A percentile compares a stretch with the other conserved stretches of the same genome.
Conservation (phyloP, 2,113 vertebrate species). For the Nibea coibor region DNA sequence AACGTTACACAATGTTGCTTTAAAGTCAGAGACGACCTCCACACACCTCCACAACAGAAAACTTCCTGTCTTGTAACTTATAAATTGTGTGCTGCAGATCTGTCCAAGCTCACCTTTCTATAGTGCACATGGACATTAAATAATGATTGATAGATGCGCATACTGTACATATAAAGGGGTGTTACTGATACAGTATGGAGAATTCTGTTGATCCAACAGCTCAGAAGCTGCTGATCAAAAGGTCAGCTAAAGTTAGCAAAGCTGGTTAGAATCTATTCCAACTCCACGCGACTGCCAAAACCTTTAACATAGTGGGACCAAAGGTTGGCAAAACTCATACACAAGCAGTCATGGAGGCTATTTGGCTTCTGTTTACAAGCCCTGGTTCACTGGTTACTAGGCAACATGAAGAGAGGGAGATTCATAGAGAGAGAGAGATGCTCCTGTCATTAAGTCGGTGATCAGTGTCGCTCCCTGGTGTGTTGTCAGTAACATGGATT, state of each 20-base stretch:
- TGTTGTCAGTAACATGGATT: slow-evolving; percentile 27
- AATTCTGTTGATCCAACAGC: background rate
- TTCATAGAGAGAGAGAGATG: background rate
- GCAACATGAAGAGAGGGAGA: background rate
- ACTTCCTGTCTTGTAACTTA: too few relatives aligned
- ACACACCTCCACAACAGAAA: too few relatives aligned
- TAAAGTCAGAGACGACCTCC: too few relatives aligned
- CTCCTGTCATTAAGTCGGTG: slow-evolving; percentile 26
- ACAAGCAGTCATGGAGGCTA: slow-evolving; percentile 5
- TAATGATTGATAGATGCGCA: background rate
- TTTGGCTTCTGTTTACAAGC: slow-evolving; percentile 41
- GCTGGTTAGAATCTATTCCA: background rate
- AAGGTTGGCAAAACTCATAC: slow-evolving; percentile 21
- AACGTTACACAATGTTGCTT: too few relatives aligned
- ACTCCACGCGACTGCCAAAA: slow-evolving; percentile 5
- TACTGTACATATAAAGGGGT: background rate
- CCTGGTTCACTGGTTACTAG: slow-evolving; percentile 17
- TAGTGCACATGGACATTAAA: background rate
- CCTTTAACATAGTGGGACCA: background rate
- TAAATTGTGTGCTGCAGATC: background rate
- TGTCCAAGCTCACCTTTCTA: too few relatives aligned
- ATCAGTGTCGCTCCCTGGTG: slow-evolving; percentile 50
- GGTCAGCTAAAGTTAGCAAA: slow-evolving; percentile 6
- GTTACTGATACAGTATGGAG: background rate
- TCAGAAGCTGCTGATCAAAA: background rate